Percentiles rank a stretch among this genome's conserved stretches.
Conservation (phyloP, 2,797 vertebrate species). For the Octomys mimax region DNA sequence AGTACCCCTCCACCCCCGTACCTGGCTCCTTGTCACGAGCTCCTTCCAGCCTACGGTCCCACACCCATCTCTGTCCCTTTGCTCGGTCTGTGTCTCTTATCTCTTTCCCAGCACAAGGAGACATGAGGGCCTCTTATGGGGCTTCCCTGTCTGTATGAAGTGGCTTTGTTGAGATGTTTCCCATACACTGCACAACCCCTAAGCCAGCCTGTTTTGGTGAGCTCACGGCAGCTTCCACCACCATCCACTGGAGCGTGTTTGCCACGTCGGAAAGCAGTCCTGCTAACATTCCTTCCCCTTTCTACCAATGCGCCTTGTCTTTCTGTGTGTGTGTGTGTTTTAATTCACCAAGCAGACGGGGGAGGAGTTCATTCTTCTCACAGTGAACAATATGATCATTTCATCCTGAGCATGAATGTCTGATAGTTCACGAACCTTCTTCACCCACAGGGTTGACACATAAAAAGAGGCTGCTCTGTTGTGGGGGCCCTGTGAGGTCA, state of each 20-base stretch:
- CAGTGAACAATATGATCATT: background rate
- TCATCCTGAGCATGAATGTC: background rate
- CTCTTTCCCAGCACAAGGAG: background rate
- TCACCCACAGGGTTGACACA: background rate
- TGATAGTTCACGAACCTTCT: background rate
- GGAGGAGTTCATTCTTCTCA: background rate
- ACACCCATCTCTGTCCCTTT: too few relatives aligned
- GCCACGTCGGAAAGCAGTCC: background rate
- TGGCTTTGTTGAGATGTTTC: background rate
- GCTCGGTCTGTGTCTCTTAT: too few relatives aligned
- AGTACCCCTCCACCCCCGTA: rapidly evolving
- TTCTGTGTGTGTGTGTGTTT: background rate
- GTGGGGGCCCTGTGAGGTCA: background rate
- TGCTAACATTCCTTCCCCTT: background rate
- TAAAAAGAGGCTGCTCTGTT: too few relatives aligned
- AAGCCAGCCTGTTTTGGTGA: background rate
- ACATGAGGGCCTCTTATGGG: background rate
- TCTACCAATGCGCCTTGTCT: rapidly evolving
- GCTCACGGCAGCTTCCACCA: background rate
- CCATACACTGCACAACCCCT: background rate
- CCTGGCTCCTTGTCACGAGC: background rate
- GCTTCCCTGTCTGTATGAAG: background rate
- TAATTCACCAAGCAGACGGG: background rate
- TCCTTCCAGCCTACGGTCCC: background rate
- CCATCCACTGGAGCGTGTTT: background rate